A percentile compares a stretch with the other conserved stretches of the same genome.
Evolutionary conservation across 2,113 vertebrate genomes (phyloP).

Genomic region (Hepsetus odoe): DNA sequence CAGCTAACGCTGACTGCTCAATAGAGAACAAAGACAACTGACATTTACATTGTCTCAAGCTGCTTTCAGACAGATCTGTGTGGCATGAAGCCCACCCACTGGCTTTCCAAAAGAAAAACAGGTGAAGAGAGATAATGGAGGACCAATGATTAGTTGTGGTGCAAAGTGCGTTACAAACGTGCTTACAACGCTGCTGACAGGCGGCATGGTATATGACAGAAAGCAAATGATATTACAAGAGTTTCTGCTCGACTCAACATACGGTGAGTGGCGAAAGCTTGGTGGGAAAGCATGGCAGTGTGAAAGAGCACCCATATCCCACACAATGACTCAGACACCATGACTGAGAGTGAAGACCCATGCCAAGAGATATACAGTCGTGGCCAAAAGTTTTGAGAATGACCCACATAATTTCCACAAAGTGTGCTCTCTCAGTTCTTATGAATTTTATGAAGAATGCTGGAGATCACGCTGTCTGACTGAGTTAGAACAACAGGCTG

Average conservation of each 20-base stretch:
- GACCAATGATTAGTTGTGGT: slow-evolving; percentile 45
- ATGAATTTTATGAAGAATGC: too few species aligned
- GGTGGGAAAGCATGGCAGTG: slow-evolving; percentile 10
- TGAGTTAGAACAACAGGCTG: too few species aligned
- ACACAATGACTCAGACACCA: slow-evolving; percentile 15
- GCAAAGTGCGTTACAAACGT: slow-evolving; percentile 24
- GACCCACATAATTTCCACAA: too few species aligned
- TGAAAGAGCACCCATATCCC: slow-evolving; percentile 25
- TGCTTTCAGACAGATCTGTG: slow-evolving; percentile 35
- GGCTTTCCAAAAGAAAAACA: slow-evolving; percentile 35
- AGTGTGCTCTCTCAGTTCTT: too few species aligned
- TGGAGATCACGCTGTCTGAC: too few species aligned
- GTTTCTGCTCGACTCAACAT: slow-evolving; percentile 33
- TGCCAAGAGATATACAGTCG: not conserved
- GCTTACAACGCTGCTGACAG: slow-evolving; percentile 34
- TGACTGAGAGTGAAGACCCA: slow-evolving; percentile 21
- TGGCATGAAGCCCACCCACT: slow-evolving; percentile 45
- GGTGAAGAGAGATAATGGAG: slow-evolving; percentile 31
- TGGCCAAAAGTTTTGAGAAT: too few species aligned
- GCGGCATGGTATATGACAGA: slow-evolving; percentile 44
- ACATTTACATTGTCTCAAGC: slow-evolving; percentile 38
- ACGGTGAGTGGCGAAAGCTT: slow-evolving; percentile 24
- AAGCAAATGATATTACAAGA: slow-evolving; percentile 52
- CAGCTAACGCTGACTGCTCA: slow-evolving; percentile 37
- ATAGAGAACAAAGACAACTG: slow-evolving; percentile 48